Evolutionary conservation across 1,140 invertebrate genomes (phyloP), one percentile per base, ranked within the genome.

Genomic region (Tetramorium simillimum): DNA sequence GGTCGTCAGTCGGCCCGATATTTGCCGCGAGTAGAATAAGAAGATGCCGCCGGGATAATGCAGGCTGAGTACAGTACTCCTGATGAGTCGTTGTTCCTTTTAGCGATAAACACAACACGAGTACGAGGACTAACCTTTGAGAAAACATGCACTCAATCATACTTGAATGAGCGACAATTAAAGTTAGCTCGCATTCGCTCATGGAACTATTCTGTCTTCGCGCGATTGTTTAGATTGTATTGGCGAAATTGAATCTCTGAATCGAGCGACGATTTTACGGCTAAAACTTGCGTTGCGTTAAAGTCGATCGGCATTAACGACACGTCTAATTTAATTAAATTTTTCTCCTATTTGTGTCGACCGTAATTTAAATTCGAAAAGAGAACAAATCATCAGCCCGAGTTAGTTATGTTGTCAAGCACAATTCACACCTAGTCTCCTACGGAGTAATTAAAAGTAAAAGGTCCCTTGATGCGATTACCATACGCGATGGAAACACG

Each of bases 141-240:
- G 76, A 78, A 78, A 78, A 78, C 43, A 7, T 51, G 60, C 28
- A 65, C 40, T 77, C 76, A 78, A 78, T 78, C 60, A 78, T 78
- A 78, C 16, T 21, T 65, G 76, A 78, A 78, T 63, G 56, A 40
- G 58, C 76, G 60, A 67, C 43, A 80, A 67, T 80, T 80, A 67
- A 80, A 80, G 62, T 49, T 24, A 21, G 60, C 37, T 60, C 51
- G 33, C 43, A 46, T 49, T 78, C 12, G 40, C 40, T 65, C 2
- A 18, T 49, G 24, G 24, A 7, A 65, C 18, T n/a, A 10, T 24
- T 56, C 37, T 58, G 9, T 40, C 21, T 33, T 65, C 40, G 40
- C 60, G 24, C 18, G 40, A 67, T 78, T 21, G 18, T 49, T 40
- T 43, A 46, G 40, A 63, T 63, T 63, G 56, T 18, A 3, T 21